Evolutionary conservation across 2,113 vertebrate species (phyloP), one percentile per base, ranked within the genome.

Genomic region (Entelurus aequoreus): DNA sequence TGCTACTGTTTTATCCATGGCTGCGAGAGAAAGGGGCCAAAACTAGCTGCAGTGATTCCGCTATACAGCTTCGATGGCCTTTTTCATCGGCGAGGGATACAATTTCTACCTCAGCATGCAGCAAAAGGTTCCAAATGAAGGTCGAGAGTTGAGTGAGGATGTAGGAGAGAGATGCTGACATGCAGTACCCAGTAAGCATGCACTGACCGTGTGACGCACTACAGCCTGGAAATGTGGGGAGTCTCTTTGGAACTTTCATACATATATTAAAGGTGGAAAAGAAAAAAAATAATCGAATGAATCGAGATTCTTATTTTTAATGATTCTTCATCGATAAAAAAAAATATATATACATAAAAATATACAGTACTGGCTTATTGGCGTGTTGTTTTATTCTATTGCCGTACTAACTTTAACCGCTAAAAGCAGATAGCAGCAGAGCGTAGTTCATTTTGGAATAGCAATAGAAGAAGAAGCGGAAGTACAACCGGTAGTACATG

Each of bases 1-100:
- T 12, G 77, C 7, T 56, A 64, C 61, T 37, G 72, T 69, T 78
- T 81, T 86, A 68, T 79, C 88, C 88, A 90, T 90, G 61, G 78
- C 60, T 28, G 63, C 14, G 13, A 56, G 63, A 49, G 64, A 60
- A 47, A 62, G 53, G 38, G 59, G 48, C 19, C 12, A 36, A 47
- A 66, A 72, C 68, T 8, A 57, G 65, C 71, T 50, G 82, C 85
- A 65, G 80, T 79, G 78, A 57, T 52, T 69, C 63, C 63, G 47
- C 35, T 38, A 70, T 63, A 71, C 74, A 78, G 78, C 66, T 19
- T 38, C 58, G 69, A 60, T 73, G 52, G 66, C 58, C 69, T 65
- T 11, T 68, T 68, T 75, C 56, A 63, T 65, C 62, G 54, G 54
- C 67, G 54, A 61, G 60, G 55, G 40, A 57, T 57, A 2, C 58